These are phyloP conservation scores for Parotia lawesii DNA, from an alignment of 2,113 vertebrate genomes.

Conservation along the genomic window DNA sequence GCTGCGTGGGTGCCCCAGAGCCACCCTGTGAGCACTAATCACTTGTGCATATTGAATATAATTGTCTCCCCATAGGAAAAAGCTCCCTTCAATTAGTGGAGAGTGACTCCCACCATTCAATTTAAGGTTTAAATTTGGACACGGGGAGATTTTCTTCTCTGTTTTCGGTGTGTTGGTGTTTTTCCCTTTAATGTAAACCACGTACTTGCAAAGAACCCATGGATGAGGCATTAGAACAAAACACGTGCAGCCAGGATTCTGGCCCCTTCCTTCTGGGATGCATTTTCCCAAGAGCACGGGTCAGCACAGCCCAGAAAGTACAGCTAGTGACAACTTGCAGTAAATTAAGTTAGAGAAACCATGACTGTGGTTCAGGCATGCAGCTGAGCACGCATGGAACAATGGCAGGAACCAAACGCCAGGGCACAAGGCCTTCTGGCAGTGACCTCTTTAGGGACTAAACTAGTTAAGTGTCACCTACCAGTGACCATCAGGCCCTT, in stretches of 20 bases:
- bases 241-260: neutral
- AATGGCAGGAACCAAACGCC: neutral
- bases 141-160: neutral
- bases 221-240: neutral
- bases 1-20: constrained; percentile 47
- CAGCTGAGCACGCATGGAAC: neutral
- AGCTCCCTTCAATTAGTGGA: neutral
- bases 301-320: neutral
- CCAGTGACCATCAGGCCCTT: neutral
- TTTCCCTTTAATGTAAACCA: neutral
- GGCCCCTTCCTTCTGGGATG: neutral
- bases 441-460: neutral
- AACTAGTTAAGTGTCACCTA: neutral
- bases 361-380: rapidly evolving
- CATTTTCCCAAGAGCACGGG: neutral
- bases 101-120: constrained; percentile 13
- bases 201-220: neutral
- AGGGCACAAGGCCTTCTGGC: neutral
- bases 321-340: neutral
- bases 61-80: constrained; percentile 23
- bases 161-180: neutral
- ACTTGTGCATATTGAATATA: neutral
- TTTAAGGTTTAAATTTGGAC: constrained; percentile 28
- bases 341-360: neutral
- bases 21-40: constrained; percentile 15